Percentiles rank a stretch among this genome's conserved stretches.
phyloP scores from a whole-genome alignment of 92 coral and sea anemone genomes.

The Epizoanthus fatuus region DNA sequence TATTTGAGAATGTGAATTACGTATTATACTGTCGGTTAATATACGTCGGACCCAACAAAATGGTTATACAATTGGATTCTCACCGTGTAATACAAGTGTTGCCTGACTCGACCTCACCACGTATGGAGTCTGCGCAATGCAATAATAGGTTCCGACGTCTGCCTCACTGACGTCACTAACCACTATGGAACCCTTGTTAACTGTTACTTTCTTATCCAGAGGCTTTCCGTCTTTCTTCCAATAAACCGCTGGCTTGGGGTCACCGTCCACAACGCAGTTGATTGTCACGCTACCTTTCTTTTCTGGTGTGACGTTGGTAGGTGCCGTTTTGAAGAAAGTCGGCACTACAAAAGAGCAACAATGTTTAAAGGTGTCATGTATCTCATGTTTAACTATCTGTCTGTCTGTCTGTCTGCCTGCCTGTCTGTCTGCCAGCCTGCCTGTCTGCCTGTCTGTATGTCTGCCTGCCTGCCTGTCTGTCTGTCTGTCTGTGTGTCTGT shows the following conservation, averaged over 20 bases:
- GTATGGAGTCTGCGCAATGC: slow-evolving; percentile 34
- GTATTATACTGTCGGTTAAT: background rate
- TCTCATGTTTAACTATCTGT: background rate
- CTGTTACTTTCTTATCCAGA: slow-evolving; percentile 1
- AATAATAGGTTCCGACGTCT: slow-evolving; percentile 25
- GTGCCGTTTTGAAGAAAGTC: background rate
- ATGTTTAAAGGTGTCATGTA: background rate
- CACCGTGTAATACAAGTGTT: slow-evolving; percentile 25
- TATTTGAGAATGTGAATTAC: too few relatives aligned
- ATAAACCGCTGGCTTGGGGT: slow-evolving; percentile 2
- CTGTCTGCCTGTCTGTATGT: too few relatives aligned
- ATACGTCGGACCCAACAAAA: too few relatives aligned
- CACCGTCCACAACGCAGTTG: background rate
- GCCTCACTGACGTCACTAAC: background rate
- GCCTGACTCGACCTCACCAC: background rate
- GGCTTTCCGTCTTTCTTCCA: slow-evolving; percentile 45
- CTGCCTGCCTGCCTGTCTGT: too few relatives aligned
- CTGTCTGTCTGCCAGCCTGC: too few relatives aligned
- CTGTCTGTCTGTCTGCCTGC: background rate
- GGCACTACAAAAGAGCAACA: slow-evolving; percentile 13
- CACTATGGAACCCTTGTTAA: background rate
- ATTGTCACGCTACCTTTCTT: background rate
- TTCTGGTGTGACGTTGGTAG: slow-evolving; percentile 29
- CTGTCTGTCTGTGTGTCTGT: background rate
- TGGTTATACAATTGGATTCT: background rate